Conservation (phyloP, 2,888 invertebrate species). For the Eugnorisma glareosa region DNA sequence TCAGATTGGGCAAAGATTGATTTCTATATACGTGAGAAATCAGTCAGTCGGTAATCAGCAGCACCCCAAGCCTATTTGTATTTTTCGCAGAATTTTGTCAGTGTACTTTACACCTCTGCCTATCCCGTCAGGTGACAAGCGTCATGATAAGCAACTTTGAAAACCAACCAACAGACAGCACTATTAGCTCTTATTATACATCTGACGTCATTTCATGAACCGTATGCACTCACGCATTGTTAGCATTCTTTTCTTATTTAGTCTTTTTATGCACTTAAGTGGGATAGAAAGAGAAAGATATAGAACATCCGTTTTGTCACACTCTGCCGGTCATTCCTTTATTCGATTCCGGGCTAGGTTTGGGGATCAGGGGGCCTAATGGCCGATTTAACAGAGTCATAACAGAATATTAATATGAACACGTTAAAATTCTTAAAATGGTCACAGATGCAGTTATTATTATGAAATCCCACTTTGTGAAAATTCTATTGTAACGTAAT, state of each 20-base stretch:
- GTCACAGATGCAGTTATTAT: no score
- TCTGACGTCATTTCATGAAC: constrained; percentile 40
- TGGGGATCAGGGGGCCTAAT: no score
- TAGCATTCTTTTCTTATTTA: constrained; percentile 41
- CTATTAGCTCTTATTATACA: not conserved
- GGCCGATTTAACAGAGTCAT: no score
- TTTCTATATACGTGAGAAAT: no score
- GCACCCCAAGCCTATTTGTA: not conserved
- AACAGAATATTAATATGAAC: no score
- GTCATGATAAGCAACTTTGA: constrained; percentile 15
- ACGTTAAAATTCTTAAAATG: no score
- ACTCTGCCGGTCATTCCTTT: constrained; percentile 7
- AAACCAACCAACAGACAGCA: not conserved
- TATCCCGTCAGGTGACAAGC: accelerated
- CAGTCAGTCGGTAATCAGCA: no score
- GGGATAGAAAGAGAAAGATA: not conserved
- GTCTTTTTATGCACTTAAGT: constrained; percentile 15
- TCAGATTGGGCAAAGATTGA: no score
- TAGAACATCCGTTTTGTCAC: constrained; percentile 19
- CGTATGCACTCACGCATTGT: constrained; percentile 37
- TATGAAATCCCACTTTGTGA: no score
- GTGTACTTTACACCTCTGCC: not conserved
- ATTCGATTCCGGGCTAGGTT: not conserved
- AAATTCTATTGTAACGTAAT: no score
- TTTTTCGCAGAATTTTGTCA: not conserved